phyloP scores from a whole-genome alignment of 2,113 vertebrate species.

The Pelmatolapia mariae region DNA sequence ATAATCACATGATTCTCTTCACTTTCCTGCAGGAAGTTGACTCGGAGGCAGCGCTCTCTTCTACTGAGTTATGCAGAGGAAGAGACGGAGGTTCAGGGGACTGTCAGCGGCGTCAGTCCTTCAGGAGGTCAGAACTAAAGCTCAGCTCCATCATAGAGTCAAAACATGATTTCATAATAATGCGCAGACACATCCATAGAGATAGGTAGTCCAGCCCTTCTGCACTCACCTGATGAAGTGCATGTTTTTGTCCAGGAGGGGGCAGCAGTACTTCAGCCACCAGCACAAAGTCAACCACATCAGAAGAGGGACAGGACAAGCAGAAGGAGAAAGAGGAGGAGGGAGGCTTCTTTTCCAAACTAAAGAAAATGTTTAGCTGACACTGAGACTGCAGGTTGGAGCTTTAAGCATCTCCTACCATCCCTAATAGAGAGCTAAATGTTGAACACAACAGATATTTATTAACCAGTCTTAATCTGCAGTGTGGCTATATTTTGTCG shows the following conservation, averaged over 20 bases:
- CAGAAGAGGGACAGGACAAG: conserved; percentile 18
- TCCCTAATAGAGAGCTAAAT: neutral
- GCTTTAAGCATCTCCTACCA: neutral
- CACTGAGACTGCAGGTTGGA: conserved; percentile 24
- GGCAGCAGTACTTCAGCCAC: conserved; percentile 34
- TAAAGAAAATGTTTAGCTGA: conserved; percentile 71
- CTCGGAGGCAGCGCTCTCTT: conserved; percentile 79
- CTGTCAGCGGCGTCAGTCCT: conserved; percentile 72
- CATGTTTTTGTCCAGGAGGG: conserved; percentile 43
- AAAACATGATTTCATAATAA: neutral
- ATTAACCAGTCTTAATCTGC: neutral
- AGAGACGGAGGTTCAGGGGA: conserved; percentile 83
- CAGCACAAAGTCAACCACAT: neutral
- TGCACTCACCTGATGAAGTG: neutral
- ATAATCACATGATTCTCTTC: neutral
- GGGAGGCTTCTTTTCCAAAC: conserved; percentile 65
- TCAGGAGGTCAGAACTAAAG: conserved; percentile 23
- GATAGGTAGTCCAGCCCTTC: fast-evolving
- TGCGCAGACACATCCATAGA: neutral
- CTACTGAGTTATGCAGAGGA: conserved; percentile 89
- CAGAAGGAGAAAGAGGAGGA: conserved; percentile 35
- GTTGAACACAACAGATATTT: neutral
- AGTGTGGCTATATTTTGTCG: neutral
- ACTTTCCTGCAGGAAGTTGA: conserved; percentile 76
- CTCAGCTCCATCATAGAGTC: neutral